phyloP scores from a whole-genome alignment of 2,113 vertebrate species.

The Oplegnathus fasciatus region DNA sequence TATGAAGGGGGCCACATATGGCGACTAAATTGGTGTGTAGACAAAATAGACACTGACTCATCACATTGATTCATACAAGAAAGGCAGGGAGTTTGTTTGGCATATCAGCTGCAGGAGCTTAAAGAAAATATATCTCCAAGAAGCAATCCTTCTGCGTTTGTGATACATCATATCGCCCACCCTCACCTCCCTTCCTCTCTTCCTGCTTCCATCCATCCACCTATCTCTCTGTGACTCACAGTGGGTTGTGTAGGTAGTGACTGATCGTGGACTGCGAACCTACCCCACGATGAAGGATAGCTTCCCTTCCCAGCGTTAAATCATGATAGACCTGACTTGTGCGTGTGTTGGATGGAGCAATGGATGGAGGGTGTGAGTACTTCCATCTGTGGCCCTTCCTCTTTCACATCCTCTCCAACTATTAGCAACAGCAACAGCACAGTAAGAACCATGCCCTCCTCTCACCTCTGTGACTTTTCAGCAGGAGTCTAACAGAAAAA shows the following conservation, averaged over 20 bases:
- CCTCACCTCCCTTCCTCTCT: slow-evolving; percentile 12
- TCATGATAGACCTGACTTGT: slow-evolving; percentile 13
- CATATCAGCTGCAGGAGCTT: slow-evolving; percentile 10
- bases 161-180: slow-evolving; percentile 4
- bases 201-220: slow-evolving; percentile 33
- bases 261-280: neutral
- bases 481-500: slow-evolving; percentile 57
- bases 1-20: slow-evolving; percentile 37
- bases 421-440: slow-evolving; percentile 38
- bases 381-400: slow-evolving; percentile 64
- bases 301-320: slow-evolving; percentile 16
- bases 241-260: slow-evolving; percentile 35
- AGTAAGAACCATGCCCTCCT: slow-evolving; percentile 38
- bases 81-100: slow-evolving; percentile 21
- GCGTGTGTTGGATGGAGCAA: slow-evolving; percentile 25
- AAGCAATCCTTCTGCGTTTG: slow-evolving; percentile 30
- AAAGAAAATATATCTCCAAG: slow-evolving; percentile 23
- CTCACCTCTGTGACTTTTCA: slow-evolving; percentile 62
- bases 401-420: slow-evolving; percentile 71
- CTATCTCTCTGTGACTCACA: slow-evolving; percentile 31
- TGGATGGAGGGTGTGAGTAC: slow-evolving; percentile 15
- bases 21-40: slow-evolving; percentile 48
- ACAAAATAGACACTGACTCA: slow-evolving; percentile 69
- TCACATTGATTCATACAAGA: slow-evolving; percentile 47
- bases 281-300: slow-evolving; percentile 35